These are phyloP conservation scores for Epirrhoe alternata DNA, from an alignment of 2,888 invertebrate genomes.

Conservation along the genomic window DNA sequence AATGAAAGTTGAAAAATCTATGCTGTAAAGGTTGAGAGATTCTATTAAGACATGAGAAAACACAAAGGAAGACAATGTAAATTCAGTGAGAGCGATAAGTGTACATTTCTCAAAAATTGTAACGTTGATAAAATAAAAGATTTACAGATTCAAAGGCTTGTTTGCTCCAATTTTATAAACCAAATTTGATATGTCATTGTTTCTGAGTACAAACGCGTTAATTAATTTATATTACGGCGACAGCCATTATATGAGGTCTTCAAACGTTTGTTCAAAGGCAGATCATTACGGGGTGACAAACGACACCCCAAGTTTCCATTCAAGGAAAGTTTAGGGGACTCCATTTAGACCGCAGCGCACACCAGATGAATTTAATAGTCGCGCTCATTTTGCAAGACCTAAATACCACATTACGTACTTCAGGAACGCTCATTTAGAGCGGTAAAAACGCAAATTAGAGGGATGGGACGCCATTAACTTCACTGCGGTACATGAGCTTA, in stretches of 20 bases:
- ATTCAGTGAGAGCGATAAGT: background rate
- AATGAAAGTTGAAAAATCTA: background rate
- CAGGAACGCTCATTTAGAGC: slow-evolving; percentile 22
- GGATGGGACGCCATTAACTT: slow-evolving; percentile 11
- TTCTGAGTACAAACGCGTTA: slow-evolving; percentile 44
- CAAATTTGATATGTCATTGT: slow-evolving; percentile 46
- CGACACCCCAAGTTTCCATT: slow-evolving; percentile 53
- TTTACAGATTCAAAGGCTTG: slow-evolving; percentile 40
- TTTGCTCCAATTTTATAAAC: slow-evolving; percentile 41
- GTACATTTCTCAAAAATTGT: too few species aligned
- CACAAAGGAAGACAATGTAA: too few species aligned
- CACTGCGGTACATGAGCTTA: slow-evolving; percentile 18
- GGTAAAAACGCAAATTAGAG: slow-evolving; percentile 30
- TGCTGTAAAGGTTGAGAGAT: too few species aligned
- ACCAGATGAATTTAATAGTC: slow-evolving; percentile 57
- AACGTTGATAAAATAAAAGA: slow-evolving; percentile 28
- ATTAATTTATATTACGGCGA: slow-evolving; percentile 47
- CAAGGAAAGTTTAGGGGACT: slow-evolving; percentile 55
- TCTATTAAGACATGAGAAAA: too few species aligned
- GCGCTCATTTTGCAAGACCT: slow-evolving; percentile 50
- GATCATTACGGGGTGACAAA: slow-evolving; percentile 58
- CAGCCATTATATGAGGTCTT: slow-evolving; percentile 38
- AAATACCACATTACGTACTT: slow-evolving; percentile 29
- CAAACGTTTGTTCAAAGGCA: slow-evolving; percentile 48
- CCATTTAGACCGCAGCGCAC: slow-evolving; percentile 49